phyloP scores from a whole-genome alignment of 2,797 vertebrate species.

The Melanotaenia trifasciata region DNA sequence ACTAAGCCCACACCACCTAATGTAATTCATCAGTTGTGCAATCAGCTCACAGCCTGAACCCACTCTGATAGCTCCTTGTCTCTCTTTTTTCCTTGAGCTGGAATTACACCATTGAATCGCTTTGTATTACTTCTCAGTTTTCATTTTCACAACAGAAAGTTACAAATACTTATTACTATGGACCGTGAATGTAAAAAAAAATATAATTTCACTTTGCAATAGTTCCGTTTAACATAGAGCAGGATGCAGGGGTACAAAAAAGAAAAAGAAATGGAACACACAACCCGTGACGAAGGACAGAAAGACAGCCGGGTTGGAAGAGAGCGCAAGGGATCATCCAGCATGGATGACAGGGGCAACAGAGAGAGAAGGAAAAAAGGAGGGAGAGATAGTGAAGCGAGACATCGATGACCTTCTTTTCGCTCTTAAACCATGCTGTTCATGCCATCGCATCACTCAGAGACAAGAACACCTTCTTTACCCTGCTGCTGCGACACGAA shows the following conservation, averaged over 20 bases:
- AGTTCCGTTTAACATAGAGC: conserved; percentile 57
- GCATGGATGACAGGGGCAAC: conserved; percentile 81
- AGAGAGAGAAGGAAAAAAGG: conserved; percentile 72
- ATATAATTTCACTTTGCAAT: conserved; percentile 49
- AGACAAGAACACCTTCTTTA: conserved; percentile 79
- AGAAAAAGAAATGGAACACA: conserved; percentile 64
- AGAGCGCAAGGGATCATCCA: conserved; percentile 79
- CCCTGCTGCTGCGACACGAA: conserved; percentile 75
- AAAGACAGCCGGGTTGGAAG: conserved; percentile 78
- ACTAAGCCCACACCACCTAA: conserved; percentile 12
- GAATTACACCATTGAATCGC: conserved; percentile 17
- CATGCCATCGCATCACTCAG: conserved; percentile 79
- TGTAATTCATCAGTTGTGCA: conserved; percentile 54
- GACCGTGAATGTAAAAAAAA: conserved; percentile 48
- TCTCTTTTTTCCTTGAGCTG: conserved; percentile 20
- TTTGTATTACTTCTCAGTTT: conserved; percentile 16
- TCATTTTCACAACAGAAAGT: conserved; percentile 26
- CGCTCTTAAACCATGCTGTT: conserved; percentile 82
- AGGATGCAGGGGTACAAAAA: conserved; percentile 32
- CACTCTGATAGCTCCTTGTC: conserved; percentile 22
- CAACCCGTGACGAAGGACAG: conserved; percentile 79
- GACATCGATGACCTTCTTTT: conserved; percentile 82
- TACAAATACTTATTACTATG: conserved; percentile 46
- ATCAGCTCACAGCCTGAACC: conserved; percentile 54
- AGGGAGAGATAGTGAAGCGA: conserved; percentile 77